phyloP scores from a whole-genome alignment of 2,797 vertebrate genomes.

The Spheniscus humboldti region DNA sequence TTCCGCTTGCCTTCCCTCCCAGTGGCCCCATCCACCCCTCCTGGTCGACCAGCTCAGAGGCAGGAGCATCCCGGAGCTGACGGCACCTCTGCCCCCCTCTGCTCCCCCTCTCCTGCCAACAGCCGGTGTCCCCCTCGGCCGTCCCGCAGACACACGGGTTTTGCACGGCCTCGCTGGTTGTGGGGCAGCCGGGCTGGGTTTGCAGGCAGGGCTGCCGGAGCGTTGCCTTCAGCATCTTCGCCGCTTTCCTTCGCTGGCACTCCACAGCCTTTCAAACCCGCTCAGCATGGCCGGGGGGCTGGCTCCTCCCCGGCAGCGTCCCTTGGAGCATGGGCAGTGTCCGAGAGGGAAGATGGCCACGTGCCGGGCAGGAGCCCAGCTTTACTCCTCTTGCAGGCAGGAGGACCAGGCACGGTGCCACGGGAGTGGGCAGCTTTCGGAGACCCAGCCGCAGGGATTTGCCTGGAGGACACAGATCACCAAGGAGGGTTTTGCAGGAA shows the following conservation, averaged over 20 bases:
- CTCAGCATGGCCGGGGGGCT: accelerated
- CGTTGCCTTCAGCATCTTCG: conserved; percentile 33
- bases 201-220: conserved; percentile 8
- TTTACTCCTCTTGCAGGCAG: background rate
- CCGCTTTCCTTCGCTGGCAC: background rate
- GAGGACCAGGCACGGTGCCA: background rate
- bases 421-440: background rate
- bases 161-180: background rate
- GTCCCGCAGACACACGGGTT: background rate
- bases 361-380: background rate
- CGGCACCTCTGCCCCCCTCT: background rate
- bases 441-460: background rate
- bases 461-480: background rate
- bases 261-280: background rate
- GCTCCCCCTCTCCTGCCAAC: background rate
- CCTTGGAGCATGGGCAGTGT: background rate
- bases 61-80: background rate
- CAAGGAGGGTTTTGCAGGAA: background rate
- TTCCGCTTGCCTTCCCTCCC: background rate
- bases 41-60: accelerated
- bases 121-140: background rate
- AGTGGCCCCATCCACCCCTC: background rate
- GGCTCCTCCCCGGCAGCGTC: background rate
- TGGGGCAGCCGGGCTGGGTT: background rate
- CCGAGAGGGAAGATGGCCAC: background rate